phyloP scores from a whole-genome alignment of 2,797 vertebrate genomes.

The Acrossocheilus fasciatus region DNA sequence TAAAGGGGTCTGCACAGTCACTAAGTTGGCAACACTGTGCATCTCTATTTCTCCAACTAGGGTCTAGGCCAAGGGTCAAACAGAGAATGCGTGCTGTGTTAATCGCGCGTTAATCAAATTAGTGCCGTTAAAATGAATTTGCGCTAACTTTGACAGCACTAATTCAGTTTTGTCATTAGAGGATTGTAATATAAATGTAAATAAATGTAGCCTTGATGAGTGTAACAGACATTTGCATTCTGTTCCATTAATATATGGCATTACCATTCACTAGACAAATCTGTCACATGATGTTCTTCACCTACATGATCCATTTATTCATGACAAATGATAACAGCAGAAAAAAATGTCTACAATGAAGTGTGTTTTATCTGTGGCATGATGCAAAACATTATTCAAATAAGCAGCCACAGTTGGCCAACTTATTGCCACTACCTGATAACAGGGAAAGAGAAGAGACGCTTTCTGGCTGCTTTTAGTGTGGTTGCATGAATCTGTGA shows the following conservation, averaged over 20 bases:
- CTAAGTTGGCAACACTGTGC: no score
- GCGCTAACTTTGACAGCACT: no score
- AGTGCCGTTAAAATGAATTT: no score
- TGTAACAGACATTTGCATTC: not conserved
- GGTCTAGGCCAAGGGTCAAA: no score
- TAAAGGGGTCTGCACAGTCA: no score
- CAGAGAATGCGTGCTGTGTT: no score
- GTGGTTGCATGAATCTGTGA: not conserved
- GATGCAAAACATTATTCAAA: constrained; percentile 63
- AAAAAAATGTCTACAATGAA: constrained; percentile 5
- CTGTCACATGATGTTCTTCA: not conserved
- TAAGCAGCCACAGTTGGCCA: constrained; percentile 13
- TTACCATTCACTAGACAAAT: constrained; percentile 5
- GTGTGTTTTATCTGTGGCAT: constrained; percentile 23
- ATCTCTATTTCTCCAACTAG: no score
- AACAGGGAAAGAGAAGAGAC: not conserved
- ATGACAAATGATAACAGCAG: not conserved
- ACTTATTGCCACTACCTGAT: not conserved
- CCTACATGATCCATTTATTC: not conserved
- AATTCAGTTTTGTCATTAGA: not conserved
- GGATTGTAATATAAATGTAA: constrained; percentile 1
- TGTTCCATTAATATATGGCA: not conserved
- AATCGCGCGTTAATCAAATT: no score
- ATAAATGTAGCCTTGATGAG: not conserved
- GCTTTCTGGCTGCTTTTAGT: not conserved